These are phyloP conservation scores for Parasteatoda tepidariorum DNA, from an alignment of 1,140 invertebrate species.

Conservation along the genomic window DNA sequence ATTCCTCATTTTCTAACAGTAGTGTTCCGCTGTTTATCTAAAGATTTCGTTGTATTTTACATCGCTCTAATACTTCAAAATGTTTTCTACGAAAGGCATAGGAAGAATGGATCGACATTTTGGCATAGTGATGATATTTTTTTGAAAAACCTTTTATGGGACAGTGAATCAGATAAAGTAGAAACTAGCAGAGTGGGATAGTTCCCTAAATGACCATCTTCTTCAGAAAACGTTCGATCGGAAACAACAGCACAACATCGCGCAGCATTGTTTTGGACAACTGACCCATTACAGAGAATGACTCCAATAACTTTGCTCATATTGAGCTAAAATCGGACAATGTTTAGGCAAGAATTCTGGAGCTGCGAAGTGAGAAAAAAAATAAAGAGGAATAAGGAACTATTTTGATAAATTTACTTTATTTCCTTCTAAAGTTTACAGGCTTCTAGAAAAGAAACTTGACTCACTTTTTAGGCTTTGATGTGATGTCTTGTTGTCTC, in stretches of 20 bases:
- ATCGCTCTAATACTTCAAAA: no score
- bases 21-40: no score
- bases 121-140: no score
- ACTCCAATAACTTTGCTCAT: conserved; percentile 40
- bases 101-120: no score
- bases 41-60: no score
- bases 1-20: no score
- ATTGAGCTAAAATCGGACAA: neutral
- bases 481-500: no score
- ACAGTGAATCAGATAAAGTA: no score
- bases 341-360: neutral
- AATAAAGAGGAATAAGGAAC: neutral
- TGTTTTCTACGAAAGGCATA: no score
- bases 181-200: neutral
- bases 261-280: conserved; percentile 65
- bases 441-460: no score
- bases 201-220: conserved; percentile 31
- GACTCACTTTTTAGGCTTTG: no score
- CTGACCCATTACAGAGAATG: conserved; percentile 39
- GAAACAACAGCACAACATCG: conserved; percentile 65
- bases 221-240: conserved; percentile 59
- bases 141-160: no score
- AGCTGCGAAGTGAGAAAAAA: neutral
- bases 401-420: neutral
- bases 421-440: neutral